phyloP scores from a whole-genome alignment of 2,797 vertebrate species.

The Tiaroga cobitis region DNA sequence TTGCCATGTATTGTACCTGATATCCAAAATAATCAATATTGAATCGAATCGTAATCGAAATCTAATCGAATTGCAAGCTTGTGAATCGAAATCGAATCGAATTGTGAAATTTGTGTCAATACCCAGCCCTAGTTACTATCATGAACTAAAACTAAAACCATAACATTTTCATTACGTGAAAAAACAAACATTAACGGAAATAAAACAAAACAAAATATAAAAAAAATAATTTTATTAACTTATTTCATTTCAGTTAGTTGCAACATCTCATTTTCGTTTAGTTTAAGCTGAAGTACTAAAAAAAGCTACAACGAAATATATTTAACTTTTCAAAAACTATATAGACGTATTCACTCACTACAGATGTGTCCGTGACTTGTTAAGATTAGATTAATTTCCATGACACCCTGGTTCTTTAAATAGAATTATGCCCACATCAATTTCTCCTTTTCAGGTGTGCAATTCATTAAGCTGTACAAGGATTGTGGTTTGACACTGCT shows the following conservation, averaged over 20 bases:
- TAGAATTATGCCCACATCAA: not conserved
- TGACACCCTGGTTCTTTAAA: not conserved
- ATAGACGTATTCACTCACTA: not conserved
- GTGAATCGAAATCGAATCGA: too few relatives aligned
- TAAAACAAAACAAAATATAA: not conserved
- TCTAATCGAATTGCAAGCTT: too few relatives aligned
- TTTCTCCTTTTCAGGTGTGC: not conserved
- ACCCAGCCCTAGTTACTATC: too few relatives aligned
- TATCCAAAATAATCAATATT: too few relatives aligned
- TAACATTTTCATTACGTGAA: too few relatives aligned
- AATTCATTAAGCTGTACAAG: not conserved
- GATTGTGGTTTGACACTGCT: constrained; percentile 13
- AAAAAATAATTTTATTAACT: not conserved
- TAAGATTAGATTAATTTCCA: not conserved
- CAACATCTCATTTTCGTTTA: not conserved
- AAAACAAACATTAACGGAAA: not conserved
- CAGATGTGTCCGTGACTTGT: not conserved
- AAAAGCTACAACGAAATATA: not conserved
- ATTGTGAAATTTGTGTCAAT: too few relatives aligned
- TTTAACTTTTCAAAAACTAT: not conserved
- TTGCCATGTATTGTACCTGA: too few relatives aligned
- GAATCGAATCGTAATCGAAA: too few relatives aligned
- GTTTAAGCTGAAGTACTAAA: not conserved
- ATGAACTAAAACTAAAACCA: not conserved
- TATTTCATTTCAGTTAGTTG: not conserved